phyloP scores from a whole-genome alignment of 1,140 invertebrate genomes.

The Solenopsis invicta region DNA sequence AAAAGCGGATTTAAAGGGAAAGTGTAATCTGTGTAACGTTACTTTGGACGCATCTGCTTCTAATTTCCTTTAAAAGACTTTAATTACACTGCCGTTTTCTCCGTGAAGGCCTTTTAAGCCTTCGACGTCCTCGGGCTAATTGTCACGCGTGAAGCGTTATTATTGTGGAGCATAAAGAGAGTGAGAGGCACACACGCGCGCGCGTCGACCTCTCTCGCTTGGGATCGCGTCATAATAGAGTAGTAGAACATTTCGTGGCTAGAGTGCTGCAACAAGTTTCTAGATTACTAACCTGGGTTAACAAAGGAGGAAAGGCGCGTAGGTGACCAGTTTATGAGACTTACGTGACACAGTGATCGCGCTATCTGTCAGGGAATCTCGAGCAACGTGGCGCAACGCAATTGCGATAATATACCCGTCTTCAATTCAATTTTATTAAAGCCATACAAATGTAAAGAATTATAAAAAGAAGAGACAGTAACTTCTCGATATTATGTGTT shows the following conservation, averaged over 20 bases:
- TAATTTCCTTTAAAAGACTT: slow-evolving; percentile 1
- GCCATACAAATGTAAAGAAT: neutral
- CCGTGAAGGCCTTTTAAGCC: slow-evolving; percentile 9
- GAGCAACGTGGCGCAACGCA: neutral
- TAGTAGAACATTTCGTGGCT: slow-evolving; percentile 41
- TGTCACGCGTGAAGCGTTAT: slow-evolving; percentile 17
- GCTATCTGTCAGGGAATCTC: slow-evolving; percentile 38
- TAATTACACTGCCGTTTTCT: neutral
- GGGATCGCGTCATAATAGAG: neutral
- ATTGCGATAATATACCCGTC: too few species aligned
- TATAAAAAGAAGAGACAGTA: neutral
- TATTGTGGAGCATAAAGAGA: slow-evolving; percentile 38
- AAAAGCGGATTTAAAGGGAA: neutral
- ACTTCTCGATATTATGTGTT: neutral
- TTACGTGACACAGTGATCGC: slow-evolving; percentile 38
- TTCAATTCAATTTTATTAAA: neutral
- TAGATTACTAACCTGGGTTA: slow-evolving; percentile 62
- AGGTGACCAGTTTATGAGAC: slow-evolving; percentile 35
- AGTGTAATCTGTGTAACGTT: neutral
- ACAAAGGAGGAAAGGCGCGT: slow-evolving; percentile 34
- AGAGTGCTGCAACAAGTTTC: slow-evolving; percentile 40
- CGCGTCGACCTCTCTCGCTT: neutral
- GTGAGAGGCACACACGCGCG: slow-evolving; percentile 18
- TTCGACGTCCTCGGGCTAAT: slow-evolving; percentile 24
- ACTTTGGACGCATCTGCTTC: neutral